Conservation (phyloP, 1,140 invertebrate species). For the Drosophila tristis region DNA sequence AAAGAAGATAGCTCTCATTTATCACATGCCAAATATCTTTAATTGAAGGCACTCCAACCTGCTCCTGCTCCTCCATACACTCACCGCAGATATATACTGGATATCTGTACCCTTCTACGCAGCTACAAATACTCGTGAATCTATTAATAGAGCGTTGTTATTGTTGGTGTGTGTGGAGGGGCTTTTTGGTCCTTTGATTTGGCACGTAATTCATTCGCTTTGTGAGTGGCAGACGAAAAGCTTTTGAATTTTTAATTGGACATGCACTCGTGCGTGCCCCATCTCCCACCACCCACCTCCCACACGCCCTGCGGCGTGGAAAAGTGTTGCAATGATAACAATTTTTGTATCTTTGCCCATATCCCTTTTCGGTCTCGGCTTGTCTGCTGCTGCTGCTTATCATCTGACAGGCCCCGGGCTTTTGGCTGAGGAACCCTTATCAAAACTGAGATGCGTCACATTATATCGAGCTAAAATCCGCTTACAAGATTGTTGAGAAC, state of each 20-base stretch:
- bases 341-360: slow-evolving; percentile 12
- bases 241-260: slow-evolving; percentile 54
- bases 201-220: slow-evolving; percentile 46
- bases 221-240: slow-evolving; percentile 44
- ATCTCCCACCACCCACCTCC: neutral
- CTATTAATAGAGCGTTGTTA: slow-evolving; percentile 34
- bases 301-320: no score
- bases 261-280: slow-evolving; percentile 17
- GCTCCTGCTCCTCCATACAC: no score
- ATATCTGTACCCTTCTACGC: neutral
- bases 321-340: slow-evolving; percentile 45
- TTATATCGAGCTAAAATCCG: slow-evolving; percentile 50
- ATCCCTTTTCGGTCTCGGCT: slow-evolving; percentile 23
- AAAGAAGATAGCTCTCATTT: no score
- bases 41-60: no score
- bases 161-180: slow-evolving; percentile 5
- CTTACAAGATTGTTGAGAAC: slow-evolving; percentile 5
- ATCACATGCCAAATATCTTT: no score
- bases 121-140: slow-evolving; percentile 19
- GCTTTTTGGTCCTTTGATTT: slow-evolving; percentile 32
- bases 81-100: no score
- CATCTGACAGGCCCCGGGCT: slow-evolving; percentile 31
- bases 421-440: slow-evolving; percentile 26
- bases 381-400: slow-evolving; percentile 36
- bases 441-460: slow-evolving; percentile 40